Evolutionary conservation across 1,140 invertebrate species (phyloP), one percentile per base, ranked within the genome.

Genomic region (Chionoecetes opilio): DNA sequence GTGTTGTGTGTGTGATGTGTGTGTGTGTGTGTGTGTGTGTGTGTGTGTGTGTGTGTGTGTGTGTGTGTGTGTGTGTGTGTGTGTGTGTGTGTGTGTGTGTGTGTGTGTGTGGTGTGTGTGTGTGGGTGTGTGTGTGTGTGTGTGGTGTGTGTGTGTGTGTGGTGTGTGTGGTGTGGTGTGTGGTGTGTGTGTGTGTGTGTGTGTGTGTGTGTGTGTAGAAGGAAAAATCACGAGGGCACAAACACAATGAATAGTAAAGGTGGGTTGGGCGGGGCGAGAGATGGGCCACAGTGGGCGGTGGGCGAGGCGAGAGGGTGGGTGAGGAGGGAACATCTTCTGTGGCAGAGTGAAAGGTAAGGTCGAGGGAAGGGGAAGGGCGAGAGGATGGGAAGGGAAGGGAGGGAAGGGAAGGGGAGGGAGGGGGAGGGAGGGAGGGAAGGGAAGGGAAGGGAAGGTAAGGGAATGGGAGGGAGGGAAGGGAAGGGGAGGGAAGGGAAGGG

Each of bases 201-300:
- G n/a, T n/a, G n/a, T n/a, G n/a, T n/a, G n/a, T n/a, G n/a, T n/a
- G n/a, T n/a, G n/a, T n/a, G n/a, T n/a, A n/a, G n/a, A n/a, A n/a
- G 26, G 63, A 75, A 75, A 75, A 75, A 75, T 75, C 63, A 75
- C 63, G 63, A 75, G n/a, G 63, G 63, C 63, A 75, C 63, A 75
- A 75, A 75, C 63, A 75, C 63, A 75, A 75, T 75, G 63, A 75
- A 75, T 75, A 75, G 63, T n/a, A n/a, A 75, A 75, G 63, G 63
- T 75, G 63, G 63, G 63, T 75, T 17, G 63, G 63, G 63, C 63
- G 63, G n/a, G 63, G n/a, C 21, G 63, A n/a, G 63, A 26, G 41
- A 26, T 21, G 63, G 63, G 63, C 63, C 6, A 26, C n/a, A n/a
- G 63, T 75, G 63, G 63, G 63, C 63, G 63, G 63, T 75, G 63